Base-by-base conservation (phyloP, 2,113 vertebrate genomes). In the Nesogale talazaci region DNA sequence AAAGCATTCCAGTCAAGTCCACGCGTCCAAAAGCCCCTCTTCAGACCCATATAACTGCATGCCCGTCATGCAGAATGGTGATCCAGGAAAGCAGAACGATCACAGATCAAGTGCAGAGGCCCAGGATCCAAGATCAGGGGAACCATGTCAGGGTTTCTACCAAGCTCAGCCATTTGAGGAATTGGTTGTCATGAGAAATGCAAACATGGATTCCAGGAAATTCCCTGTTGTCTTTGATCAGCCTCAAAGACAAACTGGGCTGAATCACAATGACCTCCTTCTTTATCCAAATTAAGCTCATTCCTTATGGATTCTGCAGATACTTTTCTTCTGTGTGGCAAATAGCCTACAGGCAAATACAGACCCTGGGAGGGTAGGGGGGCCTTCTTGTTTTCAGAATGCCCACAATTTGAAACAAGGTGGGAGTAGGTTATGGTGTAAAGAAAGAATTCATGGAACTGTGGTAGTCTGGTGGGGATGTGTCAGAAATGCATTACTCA, bases 191-290 rank as follows among this genome's bases (percentile, higher is more conserved):
- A 40, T 0, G 3, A 4, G 23, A 20, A 46, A 2, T 34, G 72
- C 1, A 27, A 80, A 85, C 74, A 46, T 16, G 17, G n/a, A 76
- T 75, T 70, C 70, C 40, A 19, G 80, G 23, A 86, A 88, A 83
- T 86, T 83, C n/a, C 19, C n/a, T 34, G 1, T 40, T 75, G 20
- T 78, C 74, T 78, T 65, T 7, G 1, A 88, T 88, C 27, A 85
- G 63, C n/a, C 34, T 79, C 86, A 74, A 34, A 78, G 31, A 90
- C 57, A 92, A 92, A 82, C 38, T 67, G 29, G 10, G 65, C 23
- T 90, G 40, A 89, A 90, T 81, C 34, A 67, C 59, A 90, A 86
- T 23, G 36, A 74, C n/a, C 59, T 56, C 27, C 14, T 86, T 82
- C 86, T 40, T 83, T 19, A 83, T 70, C 67, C 61, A 82, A 70